These are phyloP conservation scores for Pleuronectes platessa DNA, from an alignment of 2,113 vertebrate species.

Conservation along the genomic window DNA sequence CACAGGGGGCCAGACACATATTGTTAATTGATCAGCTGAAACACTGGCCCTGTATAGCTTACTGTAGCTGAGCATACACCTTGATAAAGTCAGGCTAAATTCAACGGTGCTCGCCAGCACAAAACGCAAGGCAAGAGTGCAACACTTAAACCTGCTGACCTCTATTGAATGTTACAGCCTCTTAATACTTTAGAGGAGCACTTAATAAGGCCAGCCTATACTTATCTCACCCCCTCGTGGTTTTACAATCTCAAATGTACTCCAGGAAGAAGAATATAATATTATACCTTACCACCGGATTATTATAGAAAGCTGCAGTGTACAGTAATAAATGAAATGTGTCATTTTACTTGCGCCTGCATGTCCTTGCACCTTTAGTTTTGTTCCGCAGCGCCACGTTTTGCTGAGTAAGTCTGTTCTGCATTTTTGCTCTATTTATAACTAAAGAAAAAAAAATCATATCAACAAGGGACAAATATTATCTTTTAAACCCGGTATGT, in stretches of 20 bases:
- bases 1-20: conserved; percentile 35
- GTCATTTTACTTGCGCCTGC: background rate
- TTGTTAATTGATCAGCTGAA: conserved; percentile 65
- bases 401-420: conserved; percentile 25
- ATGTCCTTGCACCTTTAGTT: background rate
- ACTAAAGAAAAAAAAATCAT: background rate
- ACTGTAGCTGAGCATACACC: conserved; percentile 7
- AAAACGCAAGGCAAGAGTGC: background rate
- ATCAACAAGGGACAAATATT: conserved; percentile 16
- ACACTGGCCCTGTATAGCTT: conserved; percentile 6
- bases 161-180: conserved; percentile 44
- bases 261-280: background rate
- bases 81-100: conserved; percentile 25
- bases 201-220: conserved; percentile 39
- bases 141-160: conserved; percentile 52
- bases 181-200: conserved; percentile 17
- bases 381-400: background rate
- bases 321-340: conserved; percentile 16
- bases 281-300: background rate
- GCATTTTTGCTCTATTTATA: conserved; percentile 7
- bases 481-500: conserved; percentile 43
- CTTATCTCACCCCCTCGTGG: conserved; percentile 6
- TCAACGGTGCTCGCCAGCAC: conserved; percentile 5
- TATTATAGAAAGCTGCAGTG: conserved; percentile 1
- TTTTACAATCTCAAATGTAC: conserved; percentile 10